Base-by-base conservation (phyloP, 2,113 vertebrate genomes). In the Theropithecus gelada region DNA sequence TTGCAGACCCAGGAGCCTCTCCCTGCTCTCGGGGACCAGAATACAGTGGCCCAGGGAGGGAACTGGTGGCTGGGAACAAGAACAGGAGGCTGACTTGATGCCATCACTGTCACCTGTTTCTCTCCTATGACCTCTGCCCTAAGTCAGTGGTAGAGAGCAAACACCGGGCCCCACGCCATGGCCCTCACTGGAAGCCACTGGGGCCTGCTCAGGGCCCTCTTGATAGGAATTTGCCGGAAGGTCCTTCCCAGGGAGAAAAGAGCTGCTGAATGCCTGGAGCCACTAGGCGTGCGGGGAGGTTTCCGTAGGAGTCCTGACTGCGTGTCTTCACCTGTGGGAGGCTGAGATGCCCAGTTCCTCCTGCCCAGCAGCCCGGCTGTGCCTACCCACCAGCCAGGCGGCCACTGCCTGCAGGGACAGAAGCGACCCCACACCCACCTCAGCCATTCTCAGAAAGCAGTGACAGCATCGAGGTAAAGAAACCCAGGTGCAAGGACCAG, bases 251-350 rank as follows among this genome's bases (percentile, higher is more conserved):
- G 23, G 59, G 38, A 94, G 64, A 72, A 43, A 52, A 96, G 40
- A 43, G 87, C 32, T 55, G 61, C 50, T 20, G 43, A 66, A 18
- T 8, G 12, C 38, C 3, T 9, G 13, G 68, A 40, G 43, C 13
- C 48, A 23, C 3, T 50, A 10, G 43, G 6, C 7, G 1, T n/a
- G 12, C 1, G 1, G 27, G 25, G 38, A 11, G 32, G n/a, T 23
- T 27, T 43, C 17, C 9, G 0, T 3, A 32, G 32, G 6, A n/a
- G 32, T 12, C 8, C 27, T 3, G 10, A 43, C 6, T 55, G 6
- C 0, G 17, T 52, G 32, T 59, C n/a, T 16, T 38, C 32, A 64
- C 30, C 72, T 85, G 38, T 40, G 43, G 78, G 14, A 61, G 43
- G 14, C 45, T 32, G 23, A 40, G 40, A 73, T 30, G 27, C 17